Percentiles rank a stretch among this genome's conserved stretches.
Evolutionary conservation across 2,797 vertebrate genomes (phyloP).

Genomic region (Hydrophis major): DNA sequence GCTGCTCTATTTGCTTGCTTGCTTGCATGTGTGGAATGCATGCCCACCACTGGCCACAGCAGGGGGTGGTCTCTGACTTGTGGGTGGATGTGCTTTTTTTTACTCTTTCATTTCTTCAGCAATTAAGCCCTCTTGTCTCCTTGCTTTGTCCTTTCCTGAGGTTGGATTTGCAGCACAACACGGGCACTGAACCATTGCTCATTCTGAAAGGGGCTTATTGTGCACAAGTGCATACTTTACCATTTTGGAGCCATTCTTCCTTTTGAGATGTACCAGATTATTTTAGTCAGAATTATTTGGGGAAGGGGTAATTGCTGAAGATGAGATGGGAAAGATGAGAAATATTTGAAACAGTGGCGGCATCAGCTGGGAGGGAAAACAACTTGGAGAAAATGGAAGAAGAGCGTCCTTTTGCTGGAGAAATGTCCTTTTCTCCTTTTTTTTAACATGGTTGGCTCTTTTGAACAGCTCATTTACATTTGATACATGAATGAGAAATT

Average conservation of each 20-base stretch:
- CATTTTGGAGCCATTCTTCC: conserved; percentile 58
- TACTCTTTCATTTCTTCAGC: conserved; percentile 65
- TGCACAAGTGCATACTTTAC: conserved; percentile 51
- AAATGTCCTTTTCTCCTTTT: conserved; percentile 28
- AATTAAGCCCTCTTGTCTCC: conserved; percentile 67
- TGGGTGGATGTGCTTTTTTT: conserved; percentile 67
- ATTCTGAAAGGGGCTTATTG: conserved; percentile 61
- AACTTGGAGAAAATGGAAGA: conserved; percentile 12
- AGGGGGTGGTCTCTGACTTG: conserved; percentile 59
- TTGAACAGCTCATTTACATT: background rate
- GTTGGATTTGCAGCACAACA: conserved; percentile 62
- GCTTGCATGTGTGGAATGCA: background rate
- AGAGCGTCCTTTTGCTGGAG: conserved; percentile 37
- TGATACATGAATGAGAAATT: background rate
- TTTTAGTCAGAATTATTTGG: conserved; percentile 60
- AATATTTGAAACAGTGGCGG: conserved; percentile 49
- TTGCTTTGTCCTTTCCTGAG: conserved; percentile 62
- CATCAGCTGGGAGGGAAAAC: conserved; percentile 31
- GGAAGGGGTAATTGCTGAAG: conserved; percentile 16
- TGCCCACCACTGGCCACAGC: background rate
- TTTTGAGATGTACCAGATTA: conserved; percentile 67
- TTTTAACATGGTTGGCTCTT: background rate
- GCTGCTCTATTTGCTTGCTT: background rate
- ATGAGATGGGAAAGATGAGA: conserved; percentile 33
- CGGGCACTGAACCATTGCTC: conserved; percentile 61